A percentile compares a stretch with the other conserved stretches of the same genome.
Conservation (phyloP, 2,797 vertebrate species). For the Furcifer pardalis region DNA sequence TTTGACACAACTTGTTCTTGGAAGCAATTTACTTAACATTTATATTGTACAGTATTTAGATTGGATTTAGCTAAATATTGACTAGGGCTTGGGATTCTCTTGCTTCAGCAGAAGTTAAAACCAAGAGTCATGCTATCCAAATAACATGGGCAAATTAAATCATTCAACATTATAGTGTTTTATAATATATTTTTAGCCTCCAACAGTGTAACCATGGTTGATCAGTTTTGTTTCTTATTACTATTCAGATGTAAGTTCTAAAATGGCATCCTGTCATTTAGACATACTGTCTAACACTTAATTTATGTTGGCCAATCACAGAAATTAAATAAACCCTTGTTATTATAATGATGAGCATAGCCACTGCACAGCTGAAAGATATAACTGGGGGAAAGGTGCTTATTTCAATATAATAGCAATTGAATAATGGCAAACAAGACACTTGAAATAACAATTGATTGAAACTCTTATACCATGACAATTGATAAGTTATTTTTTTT, state of each 20-base stretch:
- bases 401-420: neutral
- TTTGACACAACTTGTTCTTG: neutral
- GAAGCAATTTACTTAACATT: neutral
- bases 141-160: neutral
- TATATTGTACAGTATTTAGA: neutral
- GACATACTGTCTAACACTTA: neutral
- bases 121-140: neutral
- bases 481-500: neutral
- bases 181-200: neutral
- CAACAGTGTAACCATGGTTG: neutral
- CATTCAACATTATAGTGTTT: neutral
- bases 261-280: too few relatives aligned
- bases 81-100: neutral
- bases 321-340: neutral
- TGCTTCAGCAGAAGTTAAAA: neutral
- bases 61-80: neutral
- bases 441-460: neutral
- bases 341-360: neutral
- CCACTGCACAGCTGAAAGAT: neutral
- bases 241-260: slow-evolving; percentile 6
- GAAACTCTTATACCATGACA: neutral
- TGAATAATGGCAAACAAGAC: neutral
- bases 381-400: neutral
- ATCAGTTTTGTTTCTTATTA: neutral
- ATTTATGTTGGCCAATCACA: slow-evolving; percentile 4